Evolutionary conservation across 1,140 invertebrate species (phyloP).

Genomic region (Zaprionus camerounensis): DNA sequence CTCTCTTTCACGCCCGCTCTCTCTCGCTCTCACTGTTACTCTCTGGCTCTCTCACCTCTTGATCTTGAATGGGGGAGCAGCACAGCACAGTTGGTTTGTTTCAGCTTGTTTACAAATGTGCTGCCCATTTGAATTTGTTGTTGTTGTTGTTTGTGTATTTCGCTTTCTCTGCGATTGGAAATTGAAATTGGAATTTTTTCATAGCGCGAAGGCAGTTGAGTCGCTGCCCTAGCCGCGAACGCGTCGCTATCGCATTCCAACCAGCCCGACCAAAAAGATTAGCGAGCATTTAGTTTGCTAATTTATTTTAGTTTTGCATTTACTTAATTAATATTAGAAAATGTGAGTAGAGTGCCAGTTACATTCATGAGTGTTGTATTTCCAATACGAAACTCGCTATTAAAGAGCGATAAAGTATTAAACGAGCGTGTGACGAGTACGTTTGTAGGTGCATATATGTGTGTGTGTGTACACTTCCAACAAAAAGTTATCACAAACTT

Average conservation of each 20-base stretch:
- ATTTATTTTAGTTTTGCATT: constrained; percentile 25
- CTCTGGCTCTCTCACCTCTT: constrained; percentile 12
- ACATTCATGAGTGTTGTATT: not conserved
- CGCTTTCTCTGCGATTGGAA: constrained; percentile 76
- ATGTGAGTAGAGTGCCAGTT: constrained; percentile 30
- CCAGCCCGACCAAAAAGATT: constrained; percentile 27
- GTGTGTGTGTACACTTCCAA: constrained; percentile 43
- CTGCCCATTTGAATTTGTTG: constrained; percentile 54
- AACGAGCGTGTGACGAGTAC: not conserved
- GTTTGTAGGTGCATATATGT: constrained; percentile 21
- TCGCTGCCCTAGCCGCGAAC: constrained; percentile 63
- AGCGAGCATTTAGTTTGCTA: constrained; percentile 9
- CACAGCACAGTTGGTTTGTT: constrained; percentile 33
- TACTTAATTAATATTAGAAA: constrained; percentile 15
- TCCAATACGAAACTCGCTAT: constrained; percentile 15
- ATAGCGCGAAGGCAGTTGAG: constrained; percentile 50
- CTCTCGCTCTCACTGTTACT: constrained; percentile 2
- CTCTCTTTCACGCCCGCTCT: not conserved
- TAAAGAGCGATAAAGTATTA: constrained; percentile 11
- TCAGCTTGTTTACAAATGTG: constrained; percentile 64
- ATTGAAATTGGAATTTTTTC: constrained; percentile 68
- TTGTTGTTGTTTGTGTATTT: not conserved
- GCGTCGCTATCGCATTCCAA: constrained; percentile 55
- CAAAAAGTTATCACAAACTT: constrained; percentile 62
- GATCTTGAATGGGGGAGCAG: constrained; percentile 7